phyloP scores from a whole-genome alignment of 2,113 vertebrate genomes.

The Cheilinus undulatus region DNA sequence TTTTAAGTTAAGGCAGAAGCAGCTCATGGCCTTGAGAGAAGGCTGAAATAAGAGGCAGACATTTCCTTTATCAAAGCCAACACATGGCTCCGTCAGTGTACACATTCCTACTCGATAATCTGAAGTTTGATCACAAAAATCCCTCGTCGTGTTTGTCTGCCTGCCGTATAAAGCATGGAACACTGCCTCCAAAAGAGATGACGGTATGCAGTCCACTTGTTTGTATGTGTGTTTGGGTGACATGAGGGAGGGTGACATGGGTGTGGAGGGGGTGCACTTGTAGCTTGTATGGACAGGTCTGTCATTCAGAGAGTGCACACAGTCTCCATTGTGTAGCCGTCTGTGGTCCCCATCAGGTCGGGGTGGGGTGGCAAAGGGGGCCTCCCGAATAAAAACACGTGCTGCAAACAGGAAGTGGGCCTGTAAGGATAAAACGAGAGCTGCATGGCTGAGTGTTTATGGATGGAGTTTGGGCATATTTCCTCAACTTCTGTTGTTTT shows the following conservation, averaged over 20 bases:
- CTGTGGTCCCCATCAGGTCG: constrained; percentile 64
- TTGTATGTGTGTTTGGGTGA: constrained; percentile 34
- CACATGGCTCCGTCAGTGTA: constrained; percentile 4
- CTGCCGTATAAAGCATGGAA: constrained; percentile 38
- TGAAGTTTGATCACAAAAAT: constrained; percentile 44
- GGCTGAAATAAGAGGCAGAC: background rate
- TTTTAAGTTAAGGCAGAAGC: background rate
- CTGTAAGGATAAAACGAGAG: constrained; percentile 61
- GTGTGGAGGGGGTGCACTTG: constrained; percentile 23
- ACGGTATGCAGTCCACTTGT: constrained; percentile 44
- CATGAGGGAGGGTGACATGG: background rate
- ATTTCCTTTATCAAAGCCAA: constrained; percentile 9
- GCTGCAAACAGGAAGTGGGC: constrained; percentile 73
- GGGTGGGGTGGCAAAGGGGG: constrained; percentile 65
- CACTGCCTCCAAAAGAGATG: constrained; percentile 58
- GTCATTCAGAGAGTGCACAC: constrained; percentile 74
- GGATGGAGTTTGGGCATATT: constrained; percentile 28
- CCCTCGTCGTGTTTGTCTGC: constrained; percentile 26
- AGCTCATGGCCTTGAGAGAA: constrained; percentile 19
- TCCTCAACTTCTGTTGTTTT: background rate
- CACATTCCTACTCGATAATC: constrained; percentile 56
- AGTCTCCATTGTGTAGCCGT: constrained; percentile 72
- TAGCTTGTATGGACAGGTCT: constrained; percentile 76
- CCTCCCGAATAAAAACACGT: constrained; percentile 74
- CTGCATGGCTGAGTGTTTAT: constrained; percentile 35